Percentiles rank a stretch among this genome's conserved stretches.
Evolutionary conservation across 2,888 invertebrate species (phyloP).

Genomic region (Dasysyrphus albostriatus): DNA sequence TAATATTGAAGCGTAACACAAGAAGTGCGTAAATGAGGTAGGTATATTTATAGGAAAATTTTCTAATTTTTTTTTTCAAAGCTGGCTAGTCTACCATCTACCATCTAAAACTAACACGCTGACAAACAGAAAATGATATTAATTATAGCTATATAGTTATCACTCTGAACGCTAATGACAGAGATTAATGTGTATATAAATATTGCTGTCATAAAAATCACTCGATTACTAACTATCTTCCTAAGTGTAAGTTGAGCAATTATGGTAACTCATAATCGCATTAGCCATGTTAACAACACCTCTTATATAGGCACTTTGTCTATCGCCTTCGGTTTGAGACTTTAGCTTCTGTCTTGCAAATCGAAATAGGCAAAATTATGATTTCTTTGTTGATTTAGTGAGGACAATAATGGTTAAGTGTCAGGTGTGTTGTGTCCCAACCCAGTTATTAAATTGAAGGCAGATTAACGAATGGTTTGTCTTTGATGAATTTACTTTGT

Average conservation of each 20-base stretch:
- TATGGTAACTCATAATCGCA: slow-evolving; percentile 61
- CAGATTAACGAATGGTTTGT: background rate
- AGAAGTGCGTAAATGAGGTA: slow-evolving; percentile 33
- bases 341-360: background rate
- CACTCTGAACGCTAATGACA: slow-evolving; percentile 27
- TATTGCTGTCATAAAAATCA: slow-evolving; percentile 38
- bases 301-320: slow-evolving; percentile 10
- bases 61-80: slow-evolving; percentile 62
- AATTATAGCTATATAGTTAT: slow-evolving; percentile 47
- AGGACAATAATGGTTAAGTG: background rate
- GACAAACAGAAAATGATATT: slow-evolving; percentile 33
- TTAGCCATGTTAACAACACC: slow-evolving; percentile 42
- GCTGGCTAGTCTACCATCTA: background rate
- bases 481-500: no score
- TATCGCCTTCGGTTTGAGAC: background rate
- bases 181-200: slow-evolving; percentile 27
- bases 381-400: background rate
- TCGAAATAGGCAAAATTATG: background rate
- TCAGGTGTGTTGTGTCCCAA: background rate
- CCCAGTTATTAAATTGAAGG: no score
- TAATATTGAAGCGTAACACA: slow-evolving; percentile 23
- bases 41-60: slow-evolving; percentile 30
- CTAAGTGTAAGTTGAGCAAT: slow-evolving; percentile 38
- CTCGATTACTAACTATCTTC: slow-evolving; percentile 29
- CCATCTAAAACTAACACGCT: background rate